Base-by-base conservation (phyloP, 2,888 invertebrate genomes). In the Campoletis raptor region DNA sequence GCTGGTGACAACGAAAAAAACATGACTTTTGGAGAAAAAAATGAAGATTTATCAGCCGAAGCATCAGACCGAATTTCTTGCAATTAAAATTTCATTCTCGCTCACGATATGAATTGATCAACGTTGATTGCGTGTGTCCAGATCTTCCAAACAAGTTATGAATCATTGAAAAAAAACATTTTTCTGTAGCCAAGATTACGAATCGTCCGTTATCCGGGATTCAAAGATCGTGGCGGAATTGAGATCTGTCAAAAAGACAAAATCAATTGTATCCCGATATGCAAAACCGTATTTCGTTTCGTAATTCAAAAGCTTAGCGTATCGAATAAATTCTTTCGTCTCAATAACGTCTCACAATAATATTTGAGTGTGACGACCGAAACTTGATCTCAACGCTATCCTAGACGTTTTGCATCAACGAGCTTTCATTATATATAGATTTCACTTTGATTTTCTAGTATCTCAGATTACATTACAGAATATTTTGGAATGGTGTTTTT, bases 281-380 rank as follows among this genome's bases (percentile, higher is more conserved):
- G 42, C 40, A 18, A 1, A 18, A 24, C 61, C 48, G 12, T 36
- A 6, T 77, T 78, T 78, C 52, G 24, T 42, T 74, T 21, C 42
- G 83, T 81, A 69, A 86, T 69, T 7, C n/a, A 66, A 83, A 52
- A 80, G 69, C 42, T 64, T 48, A 72, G 66, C n/a, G 30, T 86
- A 83, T 81, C 81, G n/a, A 36, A 73, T 64, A 69, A 74, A 81
- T 86, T 78, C 67, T 18, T 52, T 77, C 80, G 54, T 57, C 61
- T 81, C 81, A 67, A 81, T 84, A 18, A 73, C 86, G 67, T 36
- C 45, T 15, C 67, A 45, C 18, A 36, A 15, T n/a, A 45, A 78
- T 74, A 61, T 40, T 15, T 42, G 37, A 83, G 80, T 83, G 83
- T 77, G 80, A 83, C 83, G 83, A 69, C 77, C 80, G 83, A 74